Conservation (phyloP, 2,888 invertebrate species). For the Julus scanicus region DNA sequence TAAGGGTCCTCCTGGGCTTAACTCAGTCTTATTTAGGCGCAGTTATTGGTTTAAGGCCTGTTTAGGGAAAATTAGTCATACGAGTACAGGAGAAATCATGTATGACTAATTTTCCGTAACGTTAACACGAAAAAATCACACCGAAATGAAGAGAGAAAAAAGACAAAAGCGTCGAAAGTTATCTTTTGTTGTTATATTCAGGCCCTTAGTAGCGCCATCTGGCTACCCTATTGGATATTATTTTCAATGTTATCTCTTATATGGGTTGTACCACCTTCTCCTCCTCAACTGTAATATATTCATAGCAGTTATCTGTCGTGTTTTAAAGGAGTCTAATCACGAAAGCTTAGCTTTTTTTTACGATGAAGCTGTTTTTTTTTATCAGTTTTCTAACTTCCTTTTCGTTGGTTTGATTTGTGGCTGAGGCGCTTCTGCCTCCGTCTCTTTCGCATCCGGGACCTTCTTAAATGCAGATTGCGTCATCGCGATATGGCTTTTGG, state of each 20-base stretch:
- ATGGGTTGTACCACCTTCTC: not conserved
- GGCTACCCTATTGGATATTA: not conserved
- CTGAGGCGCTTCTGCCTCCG: not conserved
- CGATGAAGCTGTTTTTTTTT: not conserved
- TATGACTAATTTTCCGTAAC: too few species aligned
- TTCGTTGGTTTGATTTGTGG: not conserved
- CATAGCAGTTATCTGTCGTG: not conserved
- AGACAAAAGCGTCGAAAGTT: not conserved
- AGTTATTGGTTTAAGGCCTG: too few species aligned
- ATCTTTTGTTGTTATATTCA: not conserved
- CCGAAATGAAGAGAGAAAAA: too few species aligned
- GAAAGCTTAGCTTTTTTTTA: slow-evolving; percentile 19
- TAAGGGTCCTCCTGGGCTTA: too few species aligned
- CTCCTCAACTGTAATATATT: not conserved
- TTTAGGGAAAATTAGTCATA: too few species aligned
- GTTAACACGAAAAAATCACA: too few species aligned
- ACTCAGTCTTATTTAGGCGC: too few species aligned
- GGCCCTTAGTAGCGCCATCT: too few species aligned
- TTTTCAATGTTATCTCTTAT: not conserved
- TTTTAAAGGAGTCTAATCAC: slow-evolving; percentile 3
- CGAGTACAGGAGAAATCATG: too few species aligned
- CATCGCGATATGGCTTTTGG: not conserved
- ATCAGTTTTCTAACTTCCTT: slow-evolving; percentile 3
- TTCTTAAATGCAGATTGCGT: slow-evolving; percentile 3
- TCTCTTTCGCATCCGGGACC: not conserved